A percentile compares a stretch with the other conserved stretches of the same genome.
Conservation (phyloP, 2,888 invertebrate genomes). For the Lycocerus yunnanus region DNA sequence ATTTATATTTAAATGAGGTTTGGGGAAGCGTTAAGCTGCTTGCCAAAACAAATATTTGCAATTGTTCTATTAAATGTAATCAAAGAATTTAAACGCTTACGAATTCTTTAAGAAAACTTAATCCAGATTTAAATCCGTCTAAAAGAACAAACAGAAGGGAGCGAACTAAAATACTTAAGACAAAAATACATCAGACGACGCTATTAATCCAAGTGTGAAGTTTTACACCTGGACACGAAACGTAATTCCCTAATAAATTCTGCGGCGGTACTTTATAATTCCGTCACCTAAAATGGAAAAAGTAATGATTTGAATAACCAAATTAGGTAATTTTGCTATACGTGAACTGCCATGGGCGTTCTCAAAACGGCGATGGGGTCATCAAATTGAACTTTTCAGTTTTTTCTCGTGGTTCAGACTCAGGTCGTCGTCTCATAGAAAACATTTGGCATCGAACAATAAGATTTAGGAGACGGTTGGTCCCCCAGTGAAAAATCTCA, state of each 20-base stretch:
- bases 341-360: too few species aligned
- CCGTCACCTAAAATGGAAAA: background rate
- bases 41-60: background rate
- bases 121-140: background rate
- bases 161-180: constrained; percentile 7
- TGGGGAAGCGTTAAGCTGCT: background rate
- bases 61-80: background rate
- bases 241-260: constrained; percentile 1
- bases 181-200: constrained; percentile 14
- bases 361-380: too few species aligned
- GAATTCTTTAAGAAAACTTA: background rate
- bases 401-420: too few species aligned
- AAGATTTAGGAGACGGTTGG: too few species aligned
- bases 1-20: background rate
- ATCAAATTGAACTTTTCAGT: too few species aligned
- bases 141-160: background rate
- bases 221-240: constrained; percentile 9
- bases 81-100: background rate
- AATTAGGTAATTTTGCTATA: background rate
- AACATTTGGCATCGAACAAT: too few species aligned
- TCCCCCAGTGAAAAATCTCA: background rate
- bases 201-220: constrained; percentile 13
- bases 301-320: background rate
- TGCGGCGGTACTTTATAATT: background rate
- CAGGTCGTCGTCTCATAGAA: too few species aligned